These are phyloP conservation scores for Magallana angulata DNA, from an alignment of 1,140 invertebrate genomes.

Conservation along the genomic window DNA sequence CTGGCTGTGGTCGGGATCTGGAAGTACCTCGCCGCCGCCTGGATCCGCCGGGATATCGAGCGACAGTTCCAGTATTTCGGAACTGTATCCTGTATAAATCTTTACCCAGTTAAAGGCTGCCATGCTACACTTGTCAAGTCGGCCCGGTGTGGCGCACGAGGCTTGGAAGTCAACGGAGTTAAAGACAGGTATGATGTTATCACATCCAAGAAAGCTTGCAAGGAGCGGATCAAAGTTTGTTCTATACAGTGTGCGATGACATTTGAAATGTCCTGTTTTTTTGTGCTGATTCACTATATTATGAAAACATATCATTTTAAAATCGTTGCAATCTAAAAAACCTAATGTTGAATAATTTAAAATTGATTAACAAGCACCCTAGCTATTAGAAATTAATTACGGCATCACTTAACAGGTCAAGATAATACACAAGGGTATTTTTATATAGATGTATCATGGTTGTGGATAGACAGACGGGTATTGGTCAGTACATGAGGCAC, in stretches of 20 bases:
- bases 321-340: no score
- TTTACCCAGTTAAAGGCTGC: neutral
- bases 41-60: neutral
- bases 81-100: neutral
- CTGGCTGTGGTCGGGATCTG: neutral
- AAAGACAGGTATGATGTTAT: neutral
- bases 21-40: neutral
- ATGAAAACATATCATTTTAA: no score
- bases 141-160: neutral
- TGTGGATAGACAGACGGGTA: neutral
- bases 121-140: neutral
- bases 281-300: no score
- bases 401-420: no score
- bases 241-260: no score
- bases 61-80: conserved; percentile 2
- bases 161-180: neutral
- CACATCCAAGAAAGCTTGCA: neutral
- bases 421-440: neutral
- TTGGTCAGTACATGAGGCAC: neutral
- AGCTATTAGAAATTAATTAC: no score
- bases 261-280: no score
- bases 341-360: no score
- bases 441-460: neutral
- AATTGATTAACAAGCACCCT: no score
- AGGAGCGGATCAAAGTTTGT: neutral